Evolutionary conservation across 2,113 vertebrate species (phyloP).

Genomic region (Nipponia nippon): DNA sequence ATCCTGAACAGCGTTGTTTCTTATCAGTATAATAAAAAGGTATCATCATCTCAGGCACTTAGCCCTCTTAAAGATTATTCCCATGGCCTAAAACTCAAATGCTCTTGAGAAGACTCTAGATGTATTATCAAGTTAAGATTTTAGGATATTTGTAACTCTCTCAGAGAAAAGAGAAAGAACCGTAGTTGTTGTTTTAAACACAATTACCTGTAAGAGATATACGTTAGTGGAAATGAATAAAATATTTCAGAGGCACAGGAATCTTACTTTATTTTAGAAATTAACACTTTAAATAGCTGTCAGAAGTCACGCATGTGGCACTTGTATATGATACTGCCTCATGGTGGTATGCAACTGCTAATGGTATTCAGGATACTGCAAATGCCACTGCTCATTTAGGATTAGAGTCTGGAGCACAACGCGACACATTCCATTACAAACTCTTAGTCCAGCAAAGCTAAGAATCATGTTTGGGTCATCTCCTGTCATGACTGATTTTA

Average conservation of each 20-base stretch:
- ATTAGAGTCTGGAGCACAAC: neutral
- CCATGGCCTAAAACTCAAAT: neutral
- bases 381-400: neutral
- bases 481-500: neutral
- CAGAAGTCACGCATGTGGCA: neutral
- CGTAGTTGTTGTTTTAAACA: neutral
- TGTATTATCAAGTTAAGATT: neutral
- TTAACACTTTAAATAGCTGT: neutral
- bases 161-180: neutral
- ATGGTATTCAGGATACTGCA: neutral
- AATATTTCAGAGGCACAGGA: neutral
- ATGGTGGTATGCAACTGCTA: neutral
- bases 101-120: neutral
- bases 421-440: neutral
- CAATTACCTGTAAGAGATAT: neutral
- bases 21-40: neutral
- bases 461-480: neutral
- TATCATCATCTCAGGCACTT: neutral
- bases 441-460: neutral
- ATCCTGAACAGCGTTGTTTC: neutral
- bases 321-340: accelerated
- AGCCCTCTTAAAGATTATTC: neutral
- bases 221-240: neutral
- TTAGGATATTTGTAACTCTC: neutral
- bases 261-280: neutral